Conservation (phyloP, 2,888 invertebrate species). For the Phytoseiulus persimilis region DNA sequence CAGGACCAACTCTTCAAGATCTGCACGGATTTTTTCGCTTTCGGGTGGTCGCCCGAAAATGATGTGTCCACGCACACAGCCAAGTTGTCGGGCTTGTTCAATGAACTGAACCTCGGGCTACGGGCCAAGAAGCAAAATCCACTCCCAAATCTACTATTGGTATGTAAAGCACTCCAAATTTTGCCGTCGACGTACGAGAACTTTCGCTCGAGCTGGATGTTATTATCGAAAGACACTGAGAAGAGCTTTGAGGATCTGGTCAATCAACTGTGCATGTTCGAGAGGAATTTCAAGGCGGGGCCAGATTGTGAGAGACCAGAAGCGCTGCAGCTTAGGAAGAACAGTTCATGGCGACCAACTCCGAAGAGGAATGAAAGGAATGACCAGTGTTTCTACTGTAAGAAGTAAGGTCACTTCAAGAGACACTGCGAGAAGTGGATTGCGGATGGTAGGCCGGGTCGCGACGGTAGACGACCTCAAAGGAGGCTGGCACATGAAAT, state of each 20-base stretch:
- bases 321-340: neutral
- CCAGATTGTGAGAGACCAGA: neutral
- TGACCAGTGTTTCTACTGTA: slow-evolving; percentile 40
- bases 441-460: slow-evolving; percentile 36
- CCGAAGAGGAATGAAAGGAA: neutral
- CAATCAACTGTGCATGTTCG: slow-evolving; percentile 40
- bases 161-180: slow-evolving; percentile 13
- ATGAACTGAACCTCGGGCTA: slow-evolving; percentile 39
- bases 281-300: neutral
- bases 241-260: slow-evolving; percentile 41
- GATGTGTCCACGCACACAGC: slow-evolving; percentile 40
- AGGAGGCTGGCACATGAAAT: neutral
- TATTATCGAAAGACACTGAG: slow-evolving; percentile 37
- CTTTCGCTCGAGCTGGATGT: slow-evolving; percentile 20
- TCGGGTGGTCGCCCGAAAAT: slow-evolving; percentile 37
- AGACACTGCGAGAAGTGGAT: slow-evolving; percentile 39
- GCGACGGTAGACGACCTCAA: slow-evolving; percentile 8
- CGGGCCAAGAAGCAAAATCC: neutral
- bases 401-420: slow-evolving; percentile 40
- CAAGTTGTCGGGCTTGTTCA: slow-evolving; percentile 39
- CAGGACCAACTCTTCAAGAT: slow-evolving; percentile 41
- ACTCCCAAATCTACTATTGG: neutral
- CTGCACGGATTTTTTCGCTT: slow-evolving; percentile 41
- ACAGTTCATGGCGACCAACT: neutral
- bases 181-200: slow-evolving; percentile 39